Conservation (phyloP, 2,888 invertebrate genomes). For the Mycalesis mineus region DNA sequence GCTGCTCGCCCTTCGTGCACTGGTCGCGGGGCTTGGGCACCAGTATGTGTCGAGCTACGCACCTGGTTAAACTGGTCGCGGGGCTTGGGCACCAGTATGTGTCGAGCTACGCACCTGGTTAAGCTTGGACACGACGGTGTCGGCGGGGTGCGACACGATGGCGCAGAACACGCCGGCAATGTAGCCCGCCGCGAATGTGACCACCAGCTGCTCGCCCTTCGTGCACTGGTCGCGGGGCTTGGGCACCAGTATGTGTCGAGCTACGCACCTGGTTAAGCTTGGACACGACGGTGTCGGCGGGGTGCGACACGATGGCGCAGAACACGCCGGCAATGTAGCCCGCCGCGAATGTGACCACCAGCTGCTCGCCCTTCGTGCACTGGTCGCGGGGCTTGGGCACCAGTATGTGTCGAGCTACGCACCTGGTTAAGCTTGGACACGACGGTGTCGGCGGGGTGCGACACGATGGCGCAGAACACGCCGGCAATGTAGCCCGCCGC, state of each 20-base stretch:
- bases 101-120: slow-evolving; percentile 84
- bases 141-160: slow-evolving; percentile 99
- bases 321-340: slow-evolving; percentile 99
- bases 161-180: slow-evolving; percentile 99
- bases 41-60: too few relatives aligned
- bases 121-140: slow-evolving; percentile 96
- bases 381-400: slow-evolving; percentile 93
- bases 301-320: slow-evolving; percentile 99
- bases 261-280: slow-evolving; percentile 91
- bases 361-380: slow-evolving; percentile 94
- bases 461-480: slow-evolving; percentile 98
- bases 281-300: slow-evolving; percentile 97
- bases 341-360: slow-evolving; percentile 95
- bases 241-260: too few relatives aligned
- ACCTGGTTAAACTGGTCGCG: slow-evolving; percentile 91
- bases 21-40: too few relatives aligned
- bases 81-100: too few relatives aligned
- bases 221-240: slow-evolving; percentile 93
- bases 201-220: slow-evolving; percentile 95
- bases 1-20: too few relatives aligned
- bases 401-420: slow-evolving; percentile 2
- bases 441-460: slow-evolving; percentile 98
- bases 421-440: slow-evolving; percentile 98
- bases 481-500: slow-evolving; percentile 98
- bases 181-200: slow-evolving; percentile 96